Percentiles rank a stretch among this genome's conserved stretches.
Conservation (phyloP, 2,888 invertebrate species). For the Drosophila nigricruria region DNA sequence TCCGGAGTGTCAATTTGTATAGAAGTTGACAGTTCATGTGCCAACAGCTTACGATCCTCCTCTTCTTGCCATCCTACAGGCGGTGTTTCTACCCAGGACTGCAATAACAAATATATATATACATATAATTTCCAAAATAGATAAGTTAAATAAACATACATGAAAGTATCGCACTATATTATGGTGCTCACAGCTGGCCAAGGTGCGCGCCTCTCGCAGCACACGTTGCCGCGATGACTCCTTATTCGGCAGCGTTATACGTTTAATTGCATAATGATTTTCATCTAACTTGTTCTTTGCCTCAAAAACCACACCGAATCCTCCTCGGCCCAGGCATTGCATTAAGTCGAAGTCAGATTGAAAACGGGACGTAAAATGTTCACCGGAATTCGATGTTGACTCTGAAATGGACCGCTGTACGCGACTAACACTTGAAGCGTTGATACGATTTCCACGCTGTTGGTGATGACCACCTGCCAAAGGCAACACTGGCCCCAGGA, state of each 20-base stretch:
- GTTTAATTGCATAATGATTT: constrained; percentile 96
- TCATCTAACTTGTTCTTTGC: constrained; percentile 97
- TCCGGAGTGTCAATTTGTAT: constrained; percentile 85
- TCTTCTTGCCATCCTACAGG: constrained; percentile 95
- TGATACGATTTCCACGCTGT: constrained; percentile 45
- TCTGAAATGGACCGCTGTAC: constrained; percentile 75
- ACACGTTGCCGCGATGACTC: constrained; percentile 94
- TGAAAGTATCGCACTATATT: constrained; percentile 95
- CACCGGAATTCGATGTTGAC: constrained; percentile 74
- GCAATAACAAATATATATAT: constrained; percentile 72
- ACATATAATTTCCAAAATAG: constrained; percentile 84
- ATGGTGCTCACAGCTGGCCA: constrained; percentile 97
- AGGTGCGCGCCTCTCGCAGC: constrained; percentile 96
- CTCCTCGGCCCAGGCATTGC: constrained; percentile 94
- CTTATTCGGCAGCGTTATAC: constrained; percentile 94
- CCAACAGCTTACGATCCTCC: constrained; percentile 88
- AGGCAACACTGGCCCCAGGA: constrained; percentile 70
- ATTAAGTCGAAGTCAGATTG: constrained; percentile 93
- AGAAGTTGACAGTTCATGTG: constrained; percentile 82
- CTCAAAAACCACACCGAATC: constrained; percentile 98
- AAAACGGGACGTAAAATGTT: constrained; percentile 88
- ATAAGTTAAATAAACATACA: constrained; percentile 65
- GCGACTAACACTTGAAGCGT: constrained; percentile 32
- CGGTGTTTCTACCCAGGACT: constrained; percentile 97
- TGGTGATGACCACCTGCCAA: constrained; percentile 40